Conservation (phyloP, 2,888 invertebrate genomes). For the Eledona agricola region DNA sequence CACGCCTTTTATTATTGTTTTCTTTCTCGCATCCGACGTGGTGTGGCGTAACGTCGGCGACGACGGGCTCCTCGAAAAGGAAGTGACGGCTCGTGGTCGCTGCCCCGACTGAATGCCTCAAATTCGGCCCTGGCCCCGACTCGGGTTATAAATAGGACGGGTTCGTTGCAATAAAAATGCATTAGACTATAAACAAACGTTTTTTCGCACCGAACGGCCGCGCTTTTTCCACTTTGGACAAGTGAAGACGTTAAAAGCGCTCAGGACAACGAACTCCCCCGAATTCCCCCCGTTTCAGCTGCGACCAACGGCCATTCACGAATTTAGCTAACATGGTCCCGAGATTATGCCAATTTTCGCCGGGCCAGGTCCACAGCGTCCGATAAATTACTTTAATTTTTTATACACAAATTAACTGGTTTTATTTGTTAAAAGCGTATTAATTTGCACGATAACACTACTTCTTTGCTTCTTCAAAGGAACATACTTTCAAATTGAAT, state of each 20-base stretch:
- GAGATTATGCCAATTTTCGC: too few relatives aligned
- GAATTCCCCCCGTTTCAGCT: too few relatives aligned
- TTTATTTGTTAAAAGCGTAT: too few relatives aligned
- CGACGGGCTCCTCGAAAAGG: conserved; percentile 20
- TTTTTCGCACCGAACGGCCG: conserved; percentile 20
- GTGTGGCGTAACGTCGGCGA: conserved; percentile 18
- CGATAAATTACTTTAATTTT: too few relatives aligned
- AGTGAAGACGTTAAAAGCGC: conserved; percentile 18
- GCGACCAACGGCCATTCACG: too few relatives aligned
- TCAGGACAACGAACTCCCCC: too few relatives aligned
- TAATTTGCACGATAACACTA: too few relatives aligned
- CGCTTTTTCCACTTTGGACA: conserved; percentile 16
- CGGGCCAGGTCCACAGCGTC: too few relatives aligned
- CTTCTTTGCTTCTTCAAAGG: too few relatives aligned
- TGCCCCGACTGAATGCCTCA: conserved; percentile 13
- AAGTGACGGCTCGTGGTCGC: conserved; percentile 15
- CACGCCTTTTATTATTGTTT: conserved; percentile 37
- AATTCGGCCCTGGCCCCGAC: conserved; percentile 43
- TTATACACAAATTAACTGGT: too few relatives aligned
- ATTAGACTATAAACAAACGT: conserved; percentile 47
- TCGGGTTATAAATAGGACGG: conserved; percentile 34
- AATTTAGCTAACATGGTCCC: too few relatives aligned
- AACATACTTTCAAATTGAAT: too few relatives aligned
- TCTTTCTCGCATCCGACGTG: conserved; percentile 16
- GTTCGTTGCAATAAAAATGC: conserved; percentile 52